Conservation (phyloP, 1,140 invertebrate species). For the Drosophila paulistorum region DNA sequence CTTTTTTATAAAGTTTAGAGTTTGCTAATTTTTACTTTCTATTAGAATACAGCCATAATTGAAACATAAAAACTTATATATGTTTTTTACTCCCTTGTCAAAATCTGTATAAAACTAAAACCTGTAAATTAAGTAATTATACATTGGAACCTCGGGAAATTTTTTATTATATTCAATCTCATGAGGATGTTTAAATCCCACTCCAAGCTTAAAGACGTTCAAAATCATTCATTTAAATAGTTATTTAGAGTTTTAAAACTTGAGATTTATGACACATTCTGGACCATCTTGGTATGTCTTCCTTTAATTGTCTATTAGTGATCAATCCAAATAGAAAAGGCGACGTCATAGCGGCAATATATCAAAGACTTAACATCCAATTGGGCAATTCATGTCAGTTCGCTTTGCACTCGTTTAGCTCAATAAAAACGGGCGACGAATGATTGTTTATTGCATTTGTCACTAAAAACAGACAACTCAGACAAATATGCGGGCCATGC, state of each 20-base stretch:
- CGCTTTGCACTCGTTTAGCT: background rate
- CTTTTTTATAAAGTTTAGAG: too few species aligned
- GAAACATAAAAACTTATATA: background rate
- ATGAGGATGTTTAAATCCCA: too few species aligned
- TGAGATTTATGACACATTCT: background rate
- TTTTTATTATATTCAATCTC: too few species aligned
- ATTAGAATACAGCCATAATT: too few species aligned
- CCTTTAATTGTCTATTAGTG: background rate
- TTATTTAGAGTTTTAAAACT: background rate
- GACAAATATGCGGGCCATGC: conserved; percentile 16
- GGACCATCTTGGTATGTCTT: background rate
- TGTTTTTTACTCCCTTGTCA: background rate
- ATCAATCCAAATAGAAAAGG: background rate
- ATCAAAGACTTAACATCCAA: conserved; percentile 7
- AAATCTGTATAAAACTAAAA: too few species aligned
- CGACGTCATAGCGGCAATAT: conserved; percentile 6
- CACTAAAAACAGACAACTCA: conserved; percentile 3
- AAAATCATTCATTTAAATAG: too few species aligned
- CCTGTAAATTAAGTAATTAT: too few species aligned
- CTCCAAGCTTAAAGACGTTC: too few species aligned
- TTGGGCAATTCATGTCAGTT: background rate
- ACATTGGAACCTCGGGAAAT: too few species aligned
- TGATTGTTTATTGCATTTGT: conserved; percentile 19
- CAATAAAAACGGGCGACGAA: conserved; percentile 11
- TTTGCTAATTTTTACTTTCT: too few species aligned